Conservation (phyloP, 2,113 vertebrate species). For the Chaetura pelagica region DNA sequence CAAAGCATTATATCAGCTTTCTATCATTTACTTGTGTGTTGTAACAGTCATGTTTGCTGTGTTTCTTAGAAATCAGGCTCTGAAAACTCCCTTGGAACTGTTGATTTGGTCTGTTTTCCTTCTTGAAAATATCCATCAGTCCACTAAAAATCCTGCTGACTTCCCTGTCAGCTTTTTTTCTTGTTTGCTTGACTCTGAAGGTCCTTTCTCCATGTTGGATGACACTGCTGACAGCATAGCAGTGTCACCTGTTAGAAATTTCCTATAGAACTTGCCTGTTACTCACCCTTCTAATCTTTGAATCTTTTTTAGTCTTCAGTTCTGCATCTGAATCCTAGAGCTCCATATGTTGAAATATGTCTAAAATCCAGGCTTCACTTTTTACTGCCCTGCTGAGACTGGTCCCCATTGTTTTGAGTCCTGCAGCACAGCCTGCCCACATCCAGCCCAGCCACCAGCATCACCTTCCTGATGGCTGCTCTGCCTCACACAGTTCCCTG, state of each 20-base stretch:
- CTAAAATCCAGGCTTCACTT: not conserved
- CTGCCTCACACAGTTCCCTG: accelerated
- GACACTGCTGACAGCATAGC: not conserved
- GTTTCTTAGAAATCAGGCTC: not conserved
- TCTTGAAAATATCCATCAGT: not conserved
- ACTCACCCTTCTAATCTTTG: not conserved
- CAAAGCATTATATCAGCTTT: not conserved
- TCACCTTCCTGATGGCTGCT: not conserved
- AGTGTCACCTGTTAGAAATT: no score
- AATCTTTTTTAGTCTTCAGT: not conserved
- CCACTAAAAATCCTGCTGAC: not conserved
- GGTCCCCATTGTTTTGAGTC: not conserved
- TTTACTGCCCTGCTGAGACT: not conserved
- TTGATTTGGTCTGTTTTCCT: not conserved
- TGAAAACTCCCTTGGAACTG: not conserved
- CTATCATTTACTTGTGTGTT: not conserved
- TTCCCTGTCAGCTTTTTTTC: not conserved
- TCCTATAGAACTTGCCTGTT: not conserved
- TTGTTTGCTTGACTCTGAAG: not conserved
- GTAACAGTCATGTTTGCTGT: not conserved
- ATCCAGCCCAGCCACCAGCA: not conserved
- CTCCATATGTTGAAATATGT: not conserved
- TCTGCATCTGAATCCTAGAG: not conserved
- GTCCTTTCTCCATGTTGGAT: not conserved
- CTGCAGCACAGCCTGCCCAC: not conserved